Evolutionary conservation across 2,888 invertebrate genomes (phyloP).

Genomic region (Pterostichus madidus): DNA sequence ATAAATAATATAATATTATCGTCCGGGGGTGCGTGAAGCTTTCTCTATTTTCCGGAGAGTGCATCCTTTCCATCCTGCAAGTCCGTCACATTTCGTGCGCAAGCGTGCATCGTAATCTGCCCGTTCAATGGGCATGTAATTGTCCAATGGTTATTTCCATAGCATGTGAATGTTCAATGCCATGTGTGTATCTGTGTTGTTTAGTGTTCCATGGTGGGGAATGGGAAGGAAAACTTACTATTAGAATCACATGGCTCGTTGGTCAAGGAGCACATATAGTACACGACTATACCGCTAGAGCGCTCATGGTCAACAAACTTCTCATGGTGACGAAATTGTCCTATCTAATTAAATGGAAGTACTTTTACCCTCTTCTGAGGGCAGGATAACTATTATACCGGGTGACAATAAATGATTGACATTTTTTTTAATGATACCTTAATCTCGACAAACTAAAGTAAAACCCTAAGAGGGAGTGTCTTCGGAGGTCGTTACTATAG

Average conservation of each 20-base stretch:
- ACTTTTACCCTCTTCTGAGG: no score
- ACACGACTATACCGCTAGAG: neutral
- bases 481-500: no score
- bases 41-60: no score
- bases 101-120: neutral
- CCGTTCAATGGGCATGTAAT: constrained; percentile 33
- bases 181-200: constrained; percentile 1
- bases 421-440: no score
- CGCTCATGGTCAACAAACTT: neutral
- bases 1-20: no score
- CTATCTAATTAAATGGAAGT: neutral
- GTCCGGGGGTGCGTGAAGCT: no score
- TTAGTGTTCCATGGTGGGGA: neutral
- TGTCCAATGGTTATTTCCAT: constrained; percentile 16
- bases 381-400: neutral
- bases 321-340: neutral
- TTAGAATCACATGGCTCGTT: constrained; percentile 13
- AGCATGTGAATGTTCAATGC: constrained; percentile 3
- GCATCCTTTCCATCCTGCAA: no score
- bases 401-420: no score
- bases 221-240: neutral
- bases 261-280: neutral
- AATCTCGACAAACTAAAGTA: no score
- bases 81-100: no score
- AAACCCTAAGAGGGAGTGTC: no score